Conservation (phyloP, 2,888 invertebrate genomes). For the Cantharis flavilabris region DNA sequence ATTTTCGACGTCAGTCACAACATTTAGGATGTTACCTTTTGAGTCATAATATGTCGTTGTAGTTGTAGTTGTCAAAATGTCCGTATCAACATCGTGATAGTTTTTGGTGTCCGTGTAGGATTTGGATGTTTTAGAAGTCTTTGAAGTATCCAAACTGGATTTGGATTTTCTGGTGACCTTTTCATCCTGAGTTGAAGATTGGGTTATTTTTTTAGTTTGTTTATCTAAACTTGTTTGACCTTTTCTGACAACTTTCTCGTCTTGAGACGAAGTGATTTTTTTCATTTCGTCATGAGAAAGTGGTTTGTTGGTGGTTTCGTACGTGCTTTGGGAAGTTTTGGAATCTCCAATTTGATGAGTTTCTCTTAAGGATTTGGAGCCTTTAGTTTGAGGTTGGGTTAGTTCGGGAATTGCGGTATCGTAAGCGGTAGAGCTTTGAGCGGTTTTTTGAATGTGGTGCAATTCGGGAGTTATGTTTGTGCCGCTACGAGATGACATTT, state of each 20-base stretch:
- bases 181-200: not conserved
- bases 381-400: conserved; percentile 52
- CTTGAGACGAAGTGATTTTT: conserved; percentile 6
- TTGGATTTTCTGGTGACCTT: conserved; percentile 13
- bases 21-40: conserved; percentile 50
- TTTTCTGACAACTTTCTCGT: conserved; percentile 7
- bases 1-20: conserved; percentile 45
- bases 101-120: conserved; percentile 40
- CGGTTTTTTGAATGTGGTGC: conserved; percentile 59
- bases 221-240: conserved; percentile 1
- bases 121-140: conserved; percentile 18
- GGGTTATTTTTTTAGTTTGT: conserved; percentile 2
- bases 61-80: conserved; percentile 44
- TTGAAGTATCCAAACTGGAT: not conserved
- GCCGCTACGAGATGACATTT: conserved; percentile 60
- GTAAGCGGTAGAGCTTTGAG: conserved; percentile 61
- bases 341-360: conserved; percentile 52
- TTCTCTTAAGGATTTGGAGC: conserved; percentile 56
- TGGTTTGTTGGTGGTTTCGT: conserved; percentile 33
- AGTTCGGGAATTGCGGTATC: conserved; percentile 62
- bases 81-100: conserved; percentile 35
- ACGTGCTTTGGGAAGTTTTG: conserved; percentile 34
- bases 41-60: conserved; percentile 53
- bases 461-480: conserved; percentile 64
- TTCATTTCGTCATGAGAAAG: not conserved